phyloP scores from a whole-genome alignment of 2,113 vertebrate species.

The Bujurquina vittata region DNA sequence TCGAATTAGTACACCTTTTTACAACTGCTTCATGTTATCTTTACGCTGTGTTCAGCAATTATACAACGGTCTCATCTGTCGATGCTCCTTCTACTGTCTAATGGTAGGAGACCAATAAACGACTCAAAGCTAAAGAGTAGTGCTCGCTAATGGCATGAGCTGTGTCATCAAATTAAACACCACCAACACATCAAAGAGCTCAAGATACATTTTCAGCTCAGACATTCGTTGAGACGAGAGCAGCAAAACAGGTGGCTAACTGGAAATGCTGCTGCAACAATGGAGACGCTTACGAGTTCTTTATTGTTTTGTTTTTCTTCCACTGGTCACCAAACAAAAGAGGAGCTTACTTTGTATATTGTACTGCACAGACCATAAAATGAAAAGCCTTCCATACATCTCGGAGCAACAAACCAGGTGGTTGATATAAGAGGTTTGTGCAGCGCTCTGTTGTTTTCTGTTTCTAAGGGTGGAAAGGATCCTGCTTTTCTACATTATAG shows the following conservation, averaged over 20 bases:
- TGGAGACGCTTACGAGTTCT: neutral
- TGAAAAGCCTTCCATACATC: neutral
- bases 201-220: slow-evolving; percentile 23
- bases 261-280: neutral
- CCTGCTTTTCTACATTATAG: neutral
- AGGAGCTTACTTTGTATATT: neutral
- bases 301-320: neutral
- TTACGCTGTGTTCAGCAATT: neutral
- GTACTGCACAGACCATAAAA: neutral
- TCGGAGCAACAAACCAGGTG: neutral
- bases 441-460: neutral
- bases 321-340: neutral
- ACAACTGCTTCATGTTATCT: slow-evolving; percentile 6
- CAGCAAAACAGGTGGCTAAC: slow-evolving; percentile 39
- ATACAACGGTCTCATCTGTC: slow-evolving; percentile 11
- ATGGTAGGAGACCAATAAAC: slow-evolving; percentile 33
- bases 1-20: slow-evolving; percentile 22
- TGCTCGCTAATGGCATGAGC: slow-evolving; percentile 22
- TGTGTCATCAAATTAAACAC: slow-evolving; percentile 28
- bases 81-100: slow-evolving; percentile 10
- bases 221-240: neutral
- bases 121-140: neutral
- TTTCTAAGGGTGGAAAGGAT: neutral
- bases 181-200: neutral
- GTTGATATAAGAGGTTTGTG: neutral